Evolutionary conservation across 2,113 vertebrate species (phyloP).

Genomic region (Coracopsis vasa): DNA sequence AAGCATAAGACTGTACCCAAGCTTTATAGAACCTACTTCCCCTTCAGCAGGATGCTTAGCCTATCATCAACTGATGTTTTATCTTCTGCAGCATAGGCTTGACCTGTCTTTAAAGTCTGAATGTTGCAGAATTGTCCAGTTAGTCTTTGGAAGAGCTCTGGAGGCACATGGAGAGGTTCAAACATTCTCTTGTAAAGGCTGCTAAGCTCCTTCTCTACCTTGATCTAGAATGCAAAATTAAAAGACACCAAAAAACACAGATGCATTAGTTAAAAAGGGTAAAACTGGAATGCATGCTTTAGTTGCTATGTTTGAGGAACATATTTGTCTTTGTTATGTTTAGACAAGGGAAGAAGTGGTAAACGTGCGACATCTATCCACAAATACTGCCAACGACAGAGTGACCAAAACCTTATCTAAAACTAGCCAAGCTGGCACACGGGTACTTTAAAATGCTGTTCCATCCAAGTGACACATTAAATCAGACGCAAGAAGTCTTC

Average conservation of each 20-base stretch:
- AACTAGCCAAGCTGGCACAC: background rate
- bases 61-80: slow-evolving; percentile 97
- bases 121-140: slow-evolving; percentile 97
- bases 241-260: background rate
- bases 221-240: slow-evolving; percentile 81
- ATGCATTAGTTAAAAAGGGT: background rate
- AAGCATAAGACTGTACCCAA: background rate
- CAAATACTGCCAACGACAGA: background rate
- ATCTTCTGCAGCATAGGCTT: slow-evolving; percentile 92
- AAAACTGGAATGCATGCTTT: background rate
- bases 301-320: background rate
- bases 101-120: slow-evolving; percentile 88
- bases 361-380: background rate
- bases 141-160: slow-evolving; percentile 90
- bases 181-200: slow-evolving; percentile 92
- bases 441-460: background rate
- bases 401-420: background rate
- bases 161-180: slow-evolving; percentile 91
- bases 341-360: background rate
- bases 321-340: background rate
- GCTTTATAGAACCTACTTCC: slow-evolving; percentile 82
- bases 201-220: slow-evolving; percentile 91
- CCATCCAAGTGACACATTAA: background rate
- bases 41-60: slow-evolving; percentile 95
- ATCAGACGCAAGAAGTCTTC: background rate